Evolutionary conservation across 2,797 vertebrate species (phyloP).

Genomic region (Mormyrops attenuatus): DNA sequence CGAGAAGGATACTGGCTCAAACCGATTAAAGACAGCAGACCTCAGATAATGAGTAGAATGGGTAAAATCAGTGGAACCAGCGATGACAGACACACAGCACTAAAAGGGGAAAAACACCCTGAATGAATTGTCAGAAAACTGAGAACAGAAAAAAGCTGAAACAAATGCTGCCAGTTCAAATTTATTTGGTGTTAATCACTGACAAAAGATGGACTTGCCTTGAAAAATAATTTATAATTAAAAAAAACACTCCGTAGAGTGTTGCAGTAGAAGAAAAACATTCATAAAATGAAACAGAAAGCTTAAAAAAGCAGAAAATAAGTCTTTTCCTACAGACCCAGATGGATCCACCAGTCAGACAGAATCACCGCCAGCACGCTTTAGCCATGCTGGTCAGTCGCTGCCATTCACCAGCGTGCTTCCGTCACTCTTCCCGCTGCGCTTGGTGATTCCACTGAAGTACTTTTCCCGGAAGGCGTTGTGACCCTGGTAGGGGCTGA

Average conservation of each 20-base stretch:
- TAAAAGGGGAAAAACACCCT: background rate
- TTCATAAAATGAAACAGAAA: background rate
- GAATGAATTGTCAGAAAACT: too few species aligned
- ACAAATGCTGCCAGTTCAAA: background rate
- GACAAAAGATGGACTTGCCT: background rate
- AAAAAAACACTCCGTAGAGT: background rate
- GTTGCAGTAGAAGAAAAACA: background rate
- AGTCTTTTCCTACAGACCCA: background rate
- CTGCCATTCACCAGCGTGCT: background rate
- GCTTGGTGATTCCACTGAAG: conserved; percentile 74
- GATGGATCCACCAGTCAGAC: background rate
- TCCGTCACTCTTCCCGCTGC: conserved; percentile 64
- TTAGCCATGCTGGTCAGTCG: background rate
- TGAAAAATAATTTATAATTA: conserved; percentile 12
- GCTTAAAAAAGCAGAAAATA: conserved; percentile 1
- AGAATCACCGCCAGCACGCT: background rate
- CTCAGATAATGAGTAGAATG: too few species aligned
- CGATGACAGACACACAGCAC: background rate
- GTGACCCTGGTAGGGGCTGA: conserved; percentile 62
- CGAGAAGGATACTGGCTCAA: too few species aligned
- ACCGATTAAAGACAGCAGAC: too few species aligned
- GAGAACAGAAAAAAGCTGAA: background rate
- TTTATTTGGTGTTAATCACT: background rate
- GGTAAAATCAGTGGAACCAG: too few species aligned
- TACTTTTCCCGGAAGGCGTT: conserved; percentile 76